Evolutionary conservation across 2,113 vertebrate genomes (phyloP).

Genomic region (Pygoscelis adeliae): DNA sequence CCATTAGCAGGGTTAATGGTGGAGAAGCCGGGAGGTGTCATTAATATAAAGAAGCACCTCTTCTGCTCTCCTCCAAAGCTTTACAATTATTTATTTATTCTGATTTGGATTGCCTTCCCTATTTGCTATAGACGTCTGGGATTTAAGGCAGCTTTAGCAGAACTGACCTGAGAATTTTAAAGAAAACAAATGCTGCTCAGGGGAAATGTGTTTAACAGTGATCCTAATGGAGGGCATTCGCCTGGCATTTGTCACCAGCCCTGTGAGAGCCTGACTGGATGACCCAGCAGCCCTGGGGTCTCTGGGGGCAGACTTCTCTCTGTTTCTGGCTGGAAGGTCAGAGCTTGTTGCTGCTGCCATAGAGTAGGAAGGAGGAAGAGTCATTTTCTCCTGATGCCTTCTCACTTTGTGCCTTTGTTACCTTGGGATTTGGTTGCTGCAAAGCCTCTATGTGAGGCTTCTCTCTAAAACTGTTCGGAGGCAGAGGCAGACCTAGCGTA

Average conservation of each 20-base stretch:
- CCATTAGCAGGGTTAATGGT: background rate
- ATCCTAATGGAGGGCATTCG: background rate
- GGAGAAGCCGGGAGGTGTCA: background rate
- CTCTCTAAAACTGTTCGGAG: background rate
- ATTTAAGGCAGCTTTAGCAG: background rate
- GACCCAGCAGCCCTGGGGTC: background rate
- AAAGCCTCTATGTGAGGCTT: background rate
- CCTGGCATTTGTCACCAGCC: background rate
- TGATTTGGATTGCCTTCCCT: background rate
- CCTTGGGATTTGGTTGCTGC: background rate
- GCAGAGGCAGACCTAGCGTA: background rate
- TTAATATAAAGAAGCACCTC: background rate
- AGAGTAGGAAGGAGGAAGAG: background rate
- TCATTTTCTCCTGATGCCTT: background rate
- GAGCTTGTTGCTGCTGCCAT: background rate
- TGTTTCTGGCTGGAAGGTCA: background rate
- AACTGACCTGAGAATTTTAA: background rate
- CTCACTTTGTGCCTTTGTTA: background rate
- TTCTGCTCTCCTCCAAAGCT: background rate
- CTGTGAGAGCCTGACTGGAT: fast-evolving
- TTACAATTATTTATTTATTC: background rate
- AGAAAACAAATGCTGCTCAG: background rate
- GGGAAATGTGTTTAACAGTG: background rate
- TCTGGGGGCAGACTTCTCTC: background rate
- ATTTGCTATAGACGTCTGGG: background rate